Percentiles rank a stretch among this genome's conserved stretches.
Conservation (phyloP, 2,797 vertebrate species). For the Poliocrania exsul region DNA sequence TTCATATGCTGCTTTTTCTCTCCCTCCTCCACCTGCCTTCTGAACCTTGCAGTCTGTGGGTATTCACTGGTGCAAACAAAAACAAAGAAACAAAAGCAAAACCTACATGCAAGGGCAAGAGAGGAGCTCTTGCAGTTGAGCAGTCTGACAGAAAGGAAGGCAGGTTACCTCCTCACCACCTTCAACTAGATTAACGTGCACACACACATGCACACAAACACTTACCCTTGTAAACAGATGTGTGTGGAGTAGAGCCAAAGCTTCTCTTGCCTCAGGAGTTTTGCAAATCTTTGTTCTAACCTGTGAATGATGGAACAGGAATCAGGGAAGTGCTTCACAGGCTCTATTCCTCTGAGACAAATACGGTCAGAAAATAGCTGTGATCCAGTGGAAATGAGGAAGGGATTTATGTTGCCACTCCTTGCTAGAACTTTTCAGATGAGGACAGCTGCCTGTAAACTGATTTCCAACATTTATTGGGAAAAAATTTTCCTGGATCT, state of each 20-base stretch:
- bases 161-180: neutral
- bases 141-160: neutral
- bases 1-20: neutral
- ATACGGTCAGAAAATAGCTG: rapidly evolving
- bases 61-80: neutral
- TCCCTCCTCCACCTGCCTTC: neutral
- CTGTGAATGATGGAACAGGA: rapidly evolving
- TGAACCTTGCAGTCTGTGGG: neutral
- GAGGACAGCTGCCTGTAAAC: neutral
- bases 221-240: neutral
- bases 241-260: neutral
- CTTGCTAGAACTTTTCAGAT: neutral
- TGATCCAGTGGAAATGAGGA: neutral
- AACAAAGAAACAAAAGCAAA: neutral
- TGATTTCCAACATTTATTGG: neutral
- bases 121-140: neutral
- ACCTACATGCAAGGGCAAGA: neutral
- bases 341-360: neutral
- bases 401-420: neutral
- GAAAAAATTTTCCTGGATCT: neutral
- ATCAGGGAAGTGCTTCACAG: neutral
- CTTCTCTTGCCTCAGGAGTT: neutral
- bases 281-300: neutral
- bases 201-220: neutral
- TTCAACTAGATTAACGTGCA: neutral